These are phyloP conservation scores for Furcula furcula DNA, from an alignment of 2,888 invertebrate species.

Conservation along the genomic window DNA sequence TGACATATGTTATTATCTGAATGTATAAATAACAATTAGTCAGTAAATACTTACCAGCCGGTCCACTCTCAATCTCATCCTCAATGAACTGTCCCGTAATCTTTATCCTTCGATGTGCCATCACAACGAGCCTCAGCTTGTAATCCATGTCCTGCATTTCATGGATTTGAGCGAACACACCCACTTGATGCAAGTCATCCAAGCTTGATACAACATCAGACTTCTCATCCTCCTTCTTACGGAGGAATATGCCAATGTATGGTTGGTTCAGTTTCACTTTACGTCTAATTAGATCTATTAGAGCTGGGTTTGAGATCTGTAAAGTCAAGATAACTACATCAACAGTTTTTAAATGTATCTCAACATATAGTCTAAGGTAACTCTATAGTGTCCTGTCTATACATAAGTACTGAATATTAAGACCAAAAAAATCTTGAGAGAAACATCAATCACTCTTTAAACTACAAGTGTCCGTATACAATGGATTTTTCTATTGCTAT, in stretches of 20 bases:
- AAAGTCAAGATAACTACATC: slow-evolving; percentile 27
- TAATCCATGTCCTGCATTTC: slow-evolving; percentile 98
- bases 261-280: slow-evolving; percentile 98
- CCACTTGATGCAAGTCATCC: slow-evolving; percentile 93
- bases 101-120: slow-evolving; percentile 95
- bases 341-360: background rate
- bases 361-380: background rate
- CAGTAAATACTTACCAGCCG: slow-evolving; percentile 62
- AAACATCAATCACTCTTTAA: background rate
- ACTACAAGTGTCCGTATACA: too few species aligned
- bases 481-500: too few species aligned
- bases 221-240: slow-evolving; percentile 94
- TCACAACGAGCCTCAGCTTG: slow-evolving; percentile 93
- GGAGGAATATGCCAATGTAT: slow-evolving; percentile 98
- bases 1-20: too few species aligned
- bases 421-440: background rate
- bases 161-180: slow-evolving; percentile 98
- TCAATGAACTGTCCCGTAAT: slow-evolving; percentile 91
- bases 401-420: too few species aligned
- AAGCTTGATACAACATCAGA: slow-evolving; percentile 91
- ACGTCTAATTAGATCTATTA: slow-evolving; percentile 94
- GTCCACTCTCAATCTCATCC: slow-evolving; percentile 83
- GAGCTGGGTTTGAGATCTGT: slow-evolving; percentile 90
- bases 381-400: too few species aligned
- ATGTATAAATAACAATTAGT: too few species aligned